These are phyloP conservation scores for Hipposideros armiger DNA, from an alignment of 2,113 vertebrate genomes.

Conservation along the genomic window DNA sequence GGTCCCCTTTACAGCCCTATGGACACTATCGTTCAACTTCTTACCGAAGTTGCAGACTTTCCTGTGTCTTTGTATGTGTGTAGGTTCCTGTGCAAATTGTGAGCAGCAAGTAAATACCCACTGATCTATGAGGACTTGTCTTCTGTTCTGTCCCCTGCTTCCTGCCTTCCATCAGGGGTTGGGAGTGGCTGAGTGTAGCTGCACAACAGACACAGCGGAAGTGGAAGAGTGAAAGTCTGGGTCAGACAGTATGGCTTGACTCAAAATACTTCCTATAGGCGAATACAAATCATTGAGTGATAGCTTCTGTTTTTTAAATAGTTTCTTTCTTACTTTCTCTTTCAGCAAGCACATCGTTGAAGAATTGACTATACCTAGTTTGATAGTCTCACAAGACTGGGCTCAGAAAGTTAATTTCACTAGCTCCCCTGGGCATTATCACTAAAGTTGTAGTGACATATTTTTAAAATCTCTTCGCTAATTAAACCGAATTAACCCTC, in stretches of 20 bases:
- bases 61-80: neutral
- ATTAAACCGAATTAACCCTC: neutral
- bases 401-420: conserved; percentile 41
- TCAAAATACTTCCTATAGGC: neutral
- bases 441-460: neutral
- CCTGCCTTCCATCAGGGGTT: neutral
- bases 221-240: neutral
- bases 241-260: neutral
- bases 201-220: neutral
- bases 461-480: neutral
- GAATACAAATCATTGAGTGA: neutral
- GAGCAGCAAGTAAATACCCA: neutral
- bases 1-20: neutral
- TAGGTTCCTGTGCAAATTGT: neutral
- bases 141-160: neutral
- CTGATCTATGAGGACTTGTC: neutral
- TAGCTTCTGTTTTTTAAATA: neutral
- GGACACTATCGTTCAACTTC: neutral
- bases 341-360: neutral
- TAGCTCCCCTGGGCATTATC: neutral
- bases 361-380: neutral
- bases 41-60: neutral
- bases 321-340: neutral
- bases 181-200: neutral
- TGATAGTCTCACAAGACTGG: neutral